Conservation (phyloP, 1,140 invertebrate species). For the Sesamia nonagrioides region DNA sequence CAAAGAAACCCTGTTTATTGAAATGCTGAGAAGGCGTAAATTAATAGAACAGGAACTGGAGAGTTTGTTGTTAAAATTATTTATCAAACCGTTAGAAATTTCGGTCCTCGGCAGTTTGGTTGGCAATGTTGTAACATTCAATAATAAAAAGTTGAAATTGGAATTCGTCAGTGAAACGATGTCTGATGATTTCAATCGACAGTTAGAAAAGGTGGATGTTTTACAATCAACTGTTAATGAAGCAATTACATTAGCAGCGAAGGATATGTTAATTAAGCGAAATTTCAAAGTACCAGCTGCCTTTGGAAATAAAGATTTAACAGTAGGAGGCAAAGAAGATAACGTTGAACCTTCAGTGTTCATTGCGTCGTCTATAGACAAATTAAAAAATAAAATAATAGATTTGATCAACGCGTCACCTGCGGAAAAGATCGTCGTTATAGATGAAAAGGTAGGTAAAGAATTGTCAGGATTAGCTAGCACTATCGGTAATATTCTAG, state of each 20-base stretch:
- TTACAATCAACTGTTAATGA: neutral
- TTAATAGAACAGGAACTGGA: neutral
- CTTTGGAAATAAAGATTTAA: conserved; percentile 23
- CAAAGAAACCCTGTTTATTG: neutral
- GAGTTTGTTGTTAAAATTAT: neutral
- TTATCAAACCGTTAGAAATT: neutral
- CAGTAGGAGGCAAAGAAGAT: neutral
- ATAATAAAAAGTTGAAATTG: neutral
- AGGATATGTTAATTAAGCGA: neutral
- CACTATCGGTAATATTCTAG: no score
- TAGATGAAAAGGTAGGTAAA: no score
- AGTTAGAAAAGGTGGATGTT: neutral
- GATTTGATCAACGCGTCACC: no score
- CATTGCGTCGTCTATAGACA: neutral
- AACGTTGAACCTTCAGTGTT: neutral
- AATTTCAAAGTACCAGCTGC: neutral
- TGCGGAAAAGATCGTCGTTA: no score
- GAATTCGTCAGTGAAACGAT: neutral
- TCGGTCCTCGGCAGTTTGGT: neutral
- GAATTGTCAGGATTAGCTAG: no score
- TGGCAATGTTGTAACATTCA: neutral
- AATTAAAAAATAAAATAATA: neutral
- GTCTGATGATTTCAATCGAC: neutral
- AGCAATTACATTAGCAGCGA: neutral
- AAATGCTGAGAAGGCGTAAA: neutral